Percentiles rank a stretch among this genome's conserved stretches.
Evolutionary conservation across 64 coral and sea anemone genomes (phyloP).

Genomic region (Montipora sp.): DNA sequence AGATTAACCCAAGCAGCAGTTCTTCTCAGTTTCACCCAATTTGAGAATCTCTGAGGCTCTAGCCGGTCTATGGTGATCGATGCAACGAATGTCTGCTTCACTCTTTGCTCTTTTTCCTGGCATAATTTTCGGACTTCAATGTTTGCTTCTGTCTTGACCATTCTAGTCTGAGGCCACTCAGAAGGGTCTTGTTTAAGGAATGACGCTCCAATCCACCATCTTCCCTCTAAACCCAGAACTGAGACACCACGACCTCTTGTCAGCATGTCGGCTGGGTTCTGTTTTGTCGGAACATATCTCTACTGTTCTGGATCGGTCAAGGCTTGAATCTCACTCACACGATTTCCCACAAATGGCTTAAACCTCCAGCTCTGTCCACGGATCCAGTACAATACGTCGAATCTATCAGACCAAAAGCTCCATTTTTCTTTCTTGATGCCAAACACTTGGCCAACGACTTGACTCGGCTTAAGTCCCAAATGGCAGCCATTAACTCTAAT

Average conservation of each 20-base stretch:
- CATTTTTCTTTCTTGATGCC: too few relatives aligned
- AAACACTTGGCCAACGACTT: too few relatives aligned
- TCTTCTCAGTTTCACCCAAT: constrained; percentile 17
- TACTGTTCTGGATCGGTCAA: too few relatives aligned
- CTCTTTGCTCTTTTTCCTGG: not conserved
- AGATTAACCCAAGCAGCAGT: constrained; percentile 10
- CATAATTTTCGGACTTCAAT: not conserved
- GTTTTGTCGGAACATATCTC: not conserved
- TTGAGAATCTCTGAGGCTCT: constrained; percentile 38
- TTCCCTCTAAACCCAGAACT: constrained; percentile 3
- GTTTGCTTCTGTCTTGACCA: not conserved
- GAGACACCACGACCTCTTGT: constrained; percentile 38
- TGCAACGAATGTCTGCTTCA: not conserved
- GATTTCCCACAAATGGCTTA: too few relatives aligned
- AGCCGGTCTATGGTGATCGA: constrained; percentile 1
- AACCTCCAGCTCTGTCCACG: too few relatives aligned
- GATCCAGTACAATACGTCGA: too few relatives aligned
- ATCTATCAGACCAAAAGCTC: too few relatives aligned
- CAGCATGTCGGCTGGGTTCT: constrained; percentile 53
- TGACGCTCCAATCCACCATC: constrained; percentile 45
- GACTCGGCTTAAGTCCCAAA: too few relatives aligned
- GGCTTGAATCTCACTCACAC: too few relatives aligned
- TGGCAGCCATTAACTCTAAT: too few relatives aligned
- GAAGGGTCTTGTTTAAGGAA: constrained; percentile 19
- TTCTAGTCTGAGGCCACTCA: constrained; percentile 34